phyloP scores from a whole-genome alignment of 2,113 vertebrate genomes.

The Maccullochella peelii region DNA sequence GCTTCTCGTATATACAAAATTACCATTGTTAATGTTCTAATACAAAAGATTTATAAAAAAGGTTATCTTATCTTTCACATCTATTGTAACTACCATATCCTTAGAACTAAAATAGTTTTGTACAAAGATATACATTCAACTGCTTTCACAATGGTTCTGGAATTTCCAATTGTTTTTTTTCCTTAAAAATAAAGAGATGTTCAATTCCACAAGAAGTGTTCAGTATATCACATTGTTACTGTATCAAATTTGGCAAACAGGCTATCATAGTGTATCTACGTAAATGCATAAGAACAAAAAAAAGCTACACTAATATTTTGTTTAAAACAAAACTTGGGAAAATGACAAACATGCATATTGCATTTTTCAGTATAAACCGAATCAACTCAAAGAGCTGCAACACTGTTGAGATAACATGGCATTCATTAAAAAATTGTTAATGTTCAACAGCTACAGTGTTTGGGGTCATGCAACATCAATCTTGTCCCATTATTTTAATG shows the following conservation, averaged over 20 bases:
- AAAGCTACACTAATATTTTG: constrained; percentile 67
- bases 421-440: constrained; percentile 67
- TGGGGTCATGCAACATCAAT: constrained; percentile 74
- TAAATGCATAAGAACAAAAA: constrained; percentile 74
- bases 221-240: constrained; percentile 75
- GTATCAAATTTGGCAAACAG: constrained; percentile 84
- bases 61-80: constrained; percentile 90
- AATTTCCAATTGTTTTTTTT: constrained; percentile 80
- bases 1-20: constrained; percentile 99
- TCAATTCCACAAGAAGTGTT: constrained; percentile 78
- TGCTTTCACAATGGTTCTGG: constrained; percentile 90
- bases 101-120: constrained; percentile 92
- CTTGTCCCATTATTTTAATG: constrained; percentile 57
- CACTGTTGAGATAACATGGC: constrained; percentile 74
- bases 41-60: constrained; percentile 99
- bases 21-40: constrained; percentile 99
- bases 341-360: constrained; percentile 81
- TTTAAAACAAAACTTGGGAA: constrained; percentile 70
- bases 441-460: constrained; percentile 76
- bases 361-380: constrained; percentile 78
- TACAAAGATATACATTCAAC: constrained; percentile 96
- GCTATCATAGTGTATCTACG: constrained; percentile 80
- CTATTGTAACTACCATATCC: constrained; percentile 92
- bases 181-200: constrained; percentile 81
- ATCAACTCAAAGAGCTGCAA: constrained; percentile 73